Conservation (phyloP, 1,140 invertebrate genomes). For the Calliopsis andreniformis region DNA sequence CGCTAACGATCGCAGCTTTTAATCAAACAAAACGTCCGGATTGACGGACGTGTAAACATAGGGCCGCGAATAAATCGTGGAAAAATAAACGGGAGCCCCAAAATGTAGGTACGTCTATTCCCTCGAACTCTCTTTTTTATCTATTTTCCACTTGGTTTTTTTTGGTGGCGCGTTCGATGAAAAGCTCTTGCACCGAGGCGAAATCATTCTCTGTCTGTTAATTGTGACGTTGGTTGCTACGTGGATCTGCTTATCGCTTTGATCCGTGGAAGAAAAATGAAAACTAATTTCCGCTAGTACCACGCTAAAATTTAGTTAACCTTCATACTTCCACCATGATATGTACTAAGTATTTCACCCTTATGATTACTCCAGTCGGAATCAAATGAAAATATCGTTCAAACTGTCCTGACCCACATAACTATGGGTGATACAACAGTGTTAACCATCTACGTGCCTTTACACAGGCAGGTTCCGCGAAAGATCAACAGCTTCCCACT, state of each 20-base stretch:
- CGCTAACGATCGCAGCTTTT: constrained; percentile 58
- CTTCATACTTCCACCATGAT: no score
- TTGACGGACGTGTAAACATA: constrained; percentile 42
- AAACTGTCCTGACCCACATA: no score
- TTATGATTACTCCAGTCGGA: no score
- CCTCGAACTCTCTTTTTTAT: not conserved
- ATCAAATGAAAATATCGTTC: no score
- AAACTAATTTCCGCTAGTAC: no score
- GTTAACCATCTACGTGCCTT: no score
- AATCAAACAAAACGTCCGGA: constrained; percentile 58
- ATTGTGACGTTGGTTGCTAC: not conserved
- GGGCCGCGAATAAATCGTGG: constrained; percentile 51
- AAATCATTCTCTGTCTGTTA: not conserved
- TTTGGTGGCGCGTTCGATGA: not conserved
- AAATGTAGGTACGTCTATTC: constrained; percentile 24
- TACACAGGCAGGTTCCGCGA: no score
- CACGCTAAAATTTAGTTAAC: no score
- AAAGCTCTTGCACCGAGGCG: not conserved
- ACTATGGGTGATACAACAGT: no score
- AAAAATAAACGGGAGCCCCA: constrained; percentile 49
- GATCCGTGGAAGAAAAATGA: no score
- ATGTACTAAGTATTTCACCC: no score
- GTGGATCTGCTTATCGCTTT: not conserved
- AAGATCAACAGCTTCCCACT: no score
- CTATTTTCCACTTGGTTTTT: not conserved